phyloP scores from a whole-genome alignment of 2,888 invertebrate species.

The Allacma fusca region DNA sequence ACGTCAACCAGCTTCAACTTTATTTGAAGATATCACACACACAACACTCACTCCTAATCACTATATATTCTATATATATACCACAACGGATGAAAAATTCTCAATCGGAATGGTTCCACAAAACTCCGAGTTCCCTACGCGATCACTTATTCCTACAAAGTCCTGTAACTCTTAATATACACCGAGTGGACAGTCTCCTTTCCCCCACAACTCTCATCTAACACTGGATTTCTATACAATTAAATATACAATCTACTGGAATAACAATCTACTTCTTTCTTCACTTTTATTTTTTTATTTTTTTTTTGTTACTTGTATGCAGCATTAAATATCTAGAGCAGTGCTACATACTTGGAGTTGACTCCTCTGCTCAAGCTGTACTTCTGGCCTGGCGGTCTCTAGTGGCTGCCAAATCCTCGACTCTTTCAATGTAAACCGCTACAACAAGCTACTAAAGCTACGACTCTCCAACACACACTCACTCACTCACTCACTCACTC shows the following conservation, averaged over 20 bases:
- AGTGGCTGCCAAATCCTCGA: neutral
- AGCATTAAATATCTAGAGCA: too few relatives aligned
- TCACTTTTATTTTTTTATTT: neutral
- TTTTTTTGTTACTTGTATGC: too few relatives aligned
- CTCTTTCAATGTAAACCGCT: neutral
- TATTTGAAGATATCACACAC: neutral
- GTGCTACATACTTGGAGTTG: neutral
- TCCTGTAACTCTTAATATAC: too few relatives aligned
- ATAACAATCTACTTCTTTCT: neutral
- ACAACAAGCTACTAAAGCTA: too few relatives aligned
- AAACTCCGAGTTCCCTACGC: too few relatives aligned
- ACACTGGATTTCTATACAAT: neutral
- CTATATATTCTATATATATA: neutral
- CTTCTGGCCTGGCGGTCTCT: conserved; percentile 8
- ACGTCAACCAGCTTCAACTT: conserved; percentile 12
- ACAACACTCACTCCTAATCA: neutral
- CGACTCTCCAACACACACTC: too few relatives aligned
- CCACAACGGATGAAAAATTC: neutral
- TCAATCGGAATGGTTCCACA: too few relatives aligned
- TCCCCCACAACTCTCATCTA: too few relatives aligned
- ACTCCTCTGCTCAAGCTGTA: neutral
- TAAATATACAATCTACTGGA: neutral
- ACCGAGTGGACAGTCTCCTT: too few relatives aligned
- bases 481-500: too few relatives aligned
- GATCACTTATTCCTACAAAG: too few relatives aligned